Evolutionary conservation across 2,888 invertebrate genomes (phyloP), one percentile per base, ranked within the genome.

Genomic region (Andrena bicolor): DNA sequence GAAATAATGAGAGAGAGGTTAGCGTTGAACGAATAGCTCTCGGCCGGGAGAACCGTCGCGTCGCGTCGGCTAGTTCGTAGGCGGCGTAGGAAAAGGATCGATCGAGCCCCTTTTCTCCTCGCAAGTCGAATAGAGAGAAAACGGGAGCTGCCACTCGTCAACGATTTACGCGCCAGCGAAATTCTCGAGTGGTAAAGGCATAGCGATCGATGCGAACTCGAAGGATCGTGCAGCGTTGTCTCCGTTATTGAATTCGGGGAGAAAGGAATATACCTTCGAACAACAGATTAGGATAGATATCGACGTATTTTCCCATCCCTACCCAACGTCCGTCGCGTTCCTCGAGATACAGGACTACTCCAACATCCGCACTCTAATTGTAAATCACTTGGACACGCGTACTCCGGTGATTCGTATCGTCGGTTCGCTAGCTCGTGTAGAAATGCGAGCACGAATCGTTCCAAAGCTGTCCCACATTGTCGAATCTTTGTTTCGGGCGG

Each of bases 71-170:
- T 61, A 7, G 73, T 3, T 30, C 51, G 32, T 26, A 63, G 61
- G 61, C 60, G 68, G 16, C 35, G 53, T 58, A 61, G 32, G 51
- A 49, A 75, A 23, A 51, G 71, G 63, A 60, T 74, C 65, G 82
- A 79, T 79, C 74, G 68, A 76, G 69, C 70, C 32, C 51, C 66
- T 58, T 53, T 26, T 16, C 74, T 74, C 16, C 56, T 63, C 30
- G 71, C 28, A 20, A n/a, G 16, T n/a, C n/a, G 60, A 61, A 66
- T 75, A 69, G 13, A 41, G 41, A 41, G 41, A 41, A 41, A 16
- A 41, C 41, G 41, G 41, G 16, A 16, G 41, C 16, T 41, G 41
- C 41, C 0, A 16, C 41, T 41, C 13, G 41, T 13, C 41, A 16
- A 13, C 41, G 41, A 41, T 41, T 58, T 26, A 6, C 28, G 28